Evolutionary conservation across 2,113 vertebrate species (phyloP).

Genomic region (Danio rerio): GRCz12tu NC_133183.1:56210501-56211000

Average conservation of each 20-base stretch:
- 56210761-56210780: too few species aligned
- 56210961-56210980: not conserved
- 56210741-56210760: too few species aligned
- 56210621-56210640: too few species aligned
- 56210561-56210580: too few species aligned
- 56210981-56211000: not conserved
- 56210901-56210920: not conserved
- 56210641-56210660: not conserved
- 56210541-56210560: too few species aligned
- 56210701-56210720: conserved; percentile 24
- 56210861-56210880: not conserved
- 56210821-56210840: too few species aligned
- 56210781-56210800: too few species aligned
- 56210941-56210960: not conserved
- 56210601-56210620: too few species aligned
- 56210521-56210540: too few species aligned
- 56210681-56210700: not conserved
- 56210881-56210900: not conserved
- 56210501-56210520: too few species aligned
- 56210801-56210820: conserved; percentile 6
- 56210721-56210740: conserved; percentile 37
- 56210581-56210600: too few species aligned
- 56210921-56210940: not conserved
- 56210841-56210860: not conserved
- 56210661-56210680: not conserved